These are phyloP conservation scores for Nemopilema nomurai DNA, from an alignment of 30 jellyfish, hydroid and myxozoan species.

Conservation along the genomic window DNA sequence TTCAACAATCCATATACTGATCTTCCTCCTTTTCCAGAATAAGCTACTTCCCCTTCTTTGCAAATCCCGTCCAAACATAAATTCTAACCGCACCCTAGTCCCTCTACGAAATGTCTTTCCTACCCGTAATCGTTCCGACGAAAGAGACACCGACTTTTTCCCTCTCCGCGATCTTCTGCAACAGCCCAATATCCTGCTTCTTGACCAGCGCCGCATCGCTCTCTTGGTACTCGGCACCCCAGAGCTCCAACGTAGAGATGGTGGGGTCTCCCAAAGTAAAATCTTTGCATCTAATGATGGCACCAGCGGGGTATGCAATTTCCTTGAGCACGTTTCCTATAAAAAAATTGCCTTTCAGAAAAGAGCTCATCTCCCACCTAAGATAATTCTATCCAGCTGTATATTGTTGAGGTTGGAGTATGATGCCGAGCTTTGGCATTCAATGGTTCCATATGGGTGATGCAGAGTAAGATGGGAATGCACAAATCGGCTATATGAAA, in stretches of 20 bases:
- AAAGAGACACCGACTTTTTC: conserved; percentile 84
- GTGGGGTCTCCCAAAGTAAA: conserved; percentile 90
- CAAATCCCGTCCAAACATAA: too few species aligned
- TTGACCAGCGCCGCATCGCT: conserved; percentile 80
- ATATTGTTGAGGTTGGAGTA: neutral
- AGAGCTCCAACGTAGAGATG: conserved; percentile 81
- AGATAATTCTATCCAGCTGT: neutral
- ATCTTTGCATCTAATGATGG: conserved; percentile 70
- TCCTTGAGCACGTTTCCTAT: conserved; percentile 91
- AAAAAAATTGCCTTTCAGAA: neutral
- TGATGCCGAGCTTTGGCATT: too few species aligned
- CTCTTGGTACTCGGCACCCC: conserved; percentile 99
- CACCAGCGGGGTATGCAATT: conserved; percentile 95
- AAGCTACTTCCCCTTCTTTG: too few species aligned
- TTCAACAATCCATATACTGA: too few species aligned
- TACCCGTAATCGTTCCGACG: conserved; percentile 92
- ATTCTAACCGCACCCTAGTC: neutral
- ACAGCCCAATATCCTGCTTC: conserved; percentile 36
- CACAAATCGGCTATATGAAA: too few species aligned
- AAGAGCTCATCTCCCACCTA: neutral
- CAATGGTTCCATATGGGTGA: too few species aligned
- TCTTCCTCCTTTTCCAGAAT: too few species aligned
- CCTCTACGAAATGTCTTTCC: neutral
- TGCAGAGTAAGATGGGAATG: too few species aligned
- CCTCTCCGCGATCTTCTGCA: conserved; percentile 79